Percentiles rank a stretch among this genome's conserved stretches.
Conservation (phyloP, 1,140 invertebrate genomes). For the Bombyx mandarina region DNA sequence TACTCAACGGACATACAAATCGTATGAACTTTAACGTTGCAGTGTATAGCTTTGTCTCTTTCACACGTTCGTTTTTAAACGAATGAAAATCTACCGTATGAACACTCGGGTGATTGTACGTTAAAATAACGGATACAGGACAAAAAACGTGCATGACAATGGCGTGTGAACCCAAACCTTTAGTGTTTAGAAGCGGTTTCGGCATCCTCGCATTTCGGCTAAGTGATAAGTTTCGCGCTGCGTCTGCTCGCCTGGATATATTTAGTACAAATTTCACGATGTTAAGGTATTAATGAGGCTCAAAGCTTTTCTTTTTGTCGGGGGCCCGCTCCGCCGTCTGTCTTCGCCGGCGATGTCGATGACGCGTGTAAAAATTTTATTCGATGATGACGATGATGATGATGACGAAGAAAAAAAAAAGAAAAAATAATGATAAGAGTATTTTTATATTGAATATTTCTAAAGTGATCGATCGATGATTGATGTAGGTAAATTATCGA, state of each 20-base stretch:
- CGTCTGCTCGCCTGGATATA: constrained; percentile 60
- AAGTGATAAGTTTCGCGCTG: constrained; percentile 49
- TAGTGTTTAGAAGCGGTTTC: constrained; percentile 65
- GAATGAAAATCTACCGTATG: no score
- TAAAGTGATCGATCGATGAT: constrained; percentile 38
- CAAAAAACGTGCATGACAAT: no score
- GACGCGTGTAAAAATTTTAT: constrained; percentile 68
- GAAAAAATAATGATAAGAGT: constrained; percentile 38
- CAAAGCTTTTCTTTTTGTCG: constrained; percentile 63
- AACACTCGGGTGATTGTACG: no score
- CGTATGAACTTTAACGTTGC: no score
- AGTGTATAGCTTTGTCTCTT: no score
- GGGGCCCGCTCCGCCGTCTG: constrained; percentile 39
- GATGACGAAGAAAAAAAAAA: no score
- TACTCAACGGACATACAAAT: no score
- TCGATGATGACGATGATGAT: no score
- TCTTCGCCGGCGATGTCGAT: constrained; percentile 43
- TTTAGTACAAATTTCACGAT: constrained; percentile 73
- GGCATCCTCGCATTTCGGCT: constrained; percentile 70
- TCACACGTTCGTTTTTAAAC: no score
- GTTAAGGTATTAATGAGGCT: constrained; percentile 66
- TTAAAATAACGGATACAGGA: no score
- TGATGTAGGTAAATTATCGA: constrained; percentile 67
- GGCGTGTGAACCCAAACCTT: constrained; percentile 32
- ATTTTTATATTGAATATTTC: constrained; percentile 74